These are phyloP conservation scores for Schizotus pectinicornis DNA, from an alignment of 2,888 invertebrate genomes.

Conservation along the genomic window DNA sequence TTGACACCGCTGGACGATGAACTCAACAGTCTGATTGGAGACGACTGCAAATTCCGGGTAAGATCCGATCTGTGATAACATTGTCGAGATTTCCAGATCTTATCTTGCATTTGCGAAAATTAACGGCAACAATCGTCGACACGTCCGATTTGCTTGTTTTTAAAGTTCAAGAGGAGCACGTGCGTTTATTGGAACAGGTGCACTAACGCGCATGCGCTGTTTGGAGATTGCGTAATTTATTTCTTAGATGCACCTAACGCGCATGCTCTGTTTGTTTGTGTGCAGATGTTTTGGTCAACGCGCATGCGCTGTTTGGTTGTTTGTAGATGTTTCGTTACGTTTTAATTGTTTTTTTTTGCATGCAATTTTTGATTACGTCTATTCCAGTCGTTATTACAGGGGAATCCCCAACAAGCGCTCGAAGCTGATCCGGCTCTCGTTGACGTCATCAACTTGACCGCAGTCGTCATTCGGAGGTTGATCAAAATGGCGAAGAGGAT, in stretches of 20 bases:
- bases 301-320: too few relatives aligned
- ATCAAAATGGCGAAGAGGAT: conserved; percentile 87
- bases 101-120: conserved; percentile 27
- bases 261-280: too few relatives aligned
- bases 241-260: too few relatives aligned
- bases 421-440: conserved; percentile 72
- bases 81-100: neutral
- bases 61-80: conserved; percentile 46
- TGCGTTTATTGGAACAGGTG: too few relatives aligned
- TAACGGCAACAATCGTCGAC: conserved; percentile 30
- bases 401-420: conserved; percentile 43
- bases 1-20: conserved; percentile 86
- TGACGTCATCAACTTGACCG: conserved; percentile 88
- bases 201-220: too few relatives aligned
- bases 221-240: too few relatives aligned
- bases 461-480: conserved; percentile 86
- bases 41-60: conserved; percentile 67
- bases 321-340: too few relatives aligned
- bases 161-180: too few relatives aligned
- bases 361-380: neutral
- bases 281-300: too few relatives aligned
- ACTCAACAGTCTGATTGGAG: conserved; percentile 70
- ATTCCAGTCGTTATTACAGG: conserved; percentile 34
- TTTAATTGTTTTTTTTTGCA: too few relatives aligned
- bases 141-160: too few relatives aligned